A percentile compares a stretch with the other conserved stretches of the same genome.
Conservation (phyloP, 2,888 invertebrate genomes). For the Malthinus flaveolus region DNA sequence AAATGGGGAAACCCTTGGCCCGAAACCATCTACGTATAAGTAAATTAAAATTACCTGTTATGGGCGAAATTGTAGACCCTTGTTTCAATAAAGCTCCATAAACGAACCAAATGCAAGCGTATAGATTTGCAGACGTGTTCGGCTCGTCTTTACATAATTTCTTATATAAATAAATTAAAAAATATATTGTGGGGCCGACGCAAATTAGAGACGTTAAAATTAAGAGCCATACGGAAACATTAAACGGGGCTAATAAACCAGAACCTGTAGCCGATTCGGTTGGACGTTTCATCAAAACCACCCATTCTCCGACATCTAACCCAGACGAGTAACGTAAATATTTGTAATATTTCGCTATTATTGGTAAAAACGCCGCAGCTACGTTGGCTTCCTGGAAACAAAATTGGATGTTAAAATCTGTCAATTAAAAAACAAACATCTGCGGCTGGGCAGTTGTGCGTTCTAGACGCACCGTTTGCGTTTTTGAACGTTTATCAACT, state of each 20-base stretch:
- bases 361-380: constrained; percentile 77
- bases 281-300: constrained; percentile 80
- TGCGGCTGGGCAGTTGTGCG: too few species aligned
- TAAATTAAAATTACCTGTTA: constrained; percentile 71
- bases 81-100: constrained; percentile 90
- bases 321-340: constrained; percentile 57
- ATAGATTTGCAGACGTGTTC: constrained; percentile 62
- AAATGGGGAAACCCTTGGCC: too few species aligned
- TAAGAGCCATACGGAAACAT: constrained; percentile 62
- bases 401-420: constrained; percentile 1
- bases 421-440: neutral
- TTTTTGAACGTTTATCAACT: too few species aligned
- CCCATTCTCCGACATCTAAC: constrained; percentile 76
- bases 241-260: constrained; percentile 82
- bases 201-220: constrained; percentile 73
- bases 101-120: constrained; percentile 83
- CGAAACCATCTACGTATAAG: too few species aligned
- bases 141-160: constrained; percentile 62
- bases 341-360: constrained; percentile 61
- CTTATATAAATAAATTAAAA: constrained; percentile 67
- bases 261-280: constrained; percentile 82
- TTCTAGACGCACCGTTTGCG: too few species aligned
- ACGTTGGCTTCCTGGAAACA: constrained; percentile 69
- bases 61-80: constrained; percentile 77
- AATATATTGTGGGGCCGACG: constrained; percentile 79